These are phyloP conservation scores for Drosophila mettleri DNA, from an alignment of 2,888 invertebrate species.

Conservation along the genomic window DNA sequence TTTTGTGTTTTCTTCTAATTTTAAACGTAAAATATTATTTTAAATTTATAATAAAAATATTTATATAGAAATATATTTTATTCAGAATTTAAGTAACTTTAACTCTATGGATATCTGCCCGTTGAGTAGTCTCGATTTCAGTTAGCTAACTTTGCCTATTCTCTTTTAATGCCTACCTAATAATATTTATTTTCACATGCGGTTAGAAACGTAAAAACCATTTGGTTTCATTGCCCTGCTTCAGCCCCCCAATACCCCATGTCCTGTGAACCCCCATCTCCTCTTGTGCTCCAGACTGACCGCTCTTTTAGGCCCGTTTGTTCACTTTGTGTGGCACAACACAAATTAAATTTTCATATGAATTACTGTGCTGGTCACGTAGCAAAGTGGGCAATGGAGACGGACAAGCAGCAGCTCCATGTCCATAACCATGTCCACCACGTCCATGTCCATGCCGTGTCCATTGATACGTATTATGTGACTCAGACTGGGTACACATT, in stretches of 20 bases:
- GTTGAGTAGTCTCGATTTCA: background rate
- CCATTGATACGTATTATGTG: constrained; percentile 80
- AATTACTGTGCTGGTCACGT: constrained; percentile 79
- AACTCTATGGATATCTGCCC: background rate
- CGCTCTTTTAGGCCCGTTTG: background rate
- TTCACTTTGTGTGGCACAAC: constrained; percentile 50
- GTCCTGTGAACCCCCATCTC: background rate
- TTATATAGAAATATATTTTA: background rate
- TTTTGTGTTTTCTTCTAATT: no score
- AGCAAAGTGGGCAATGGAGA: constrained; percentile 41
- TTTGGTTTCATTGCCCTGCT: constrained; percentile 58
- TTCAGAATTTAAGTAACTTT: no score
- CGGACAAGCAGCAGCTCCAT: constrained; percentile 23
- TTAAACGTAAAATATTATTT: no score
- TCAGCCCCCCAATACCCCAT: background rate
- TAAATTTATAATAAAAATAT: no score
- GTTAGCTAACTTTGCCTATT: background rate
- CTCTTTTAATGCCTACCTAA: constrained; percentile 42
- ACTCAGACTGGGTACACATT: constrained; percentile 62
- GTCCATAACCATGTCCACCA: constrained; percentile 28
- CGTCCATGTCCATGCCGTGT: constrained; percentile 52
- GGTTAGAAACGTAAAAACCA: constrained; percentile 66
- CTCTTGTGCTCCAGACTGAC: no score
- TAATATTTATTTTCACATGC: constrained; percentile 79
- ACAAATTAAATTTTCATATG: constrained; percentile 80